phyloP scores from a whole-genome alignment of 2,113 vertebrate genomes.

The Andinoacara biseriatus region DNA sequence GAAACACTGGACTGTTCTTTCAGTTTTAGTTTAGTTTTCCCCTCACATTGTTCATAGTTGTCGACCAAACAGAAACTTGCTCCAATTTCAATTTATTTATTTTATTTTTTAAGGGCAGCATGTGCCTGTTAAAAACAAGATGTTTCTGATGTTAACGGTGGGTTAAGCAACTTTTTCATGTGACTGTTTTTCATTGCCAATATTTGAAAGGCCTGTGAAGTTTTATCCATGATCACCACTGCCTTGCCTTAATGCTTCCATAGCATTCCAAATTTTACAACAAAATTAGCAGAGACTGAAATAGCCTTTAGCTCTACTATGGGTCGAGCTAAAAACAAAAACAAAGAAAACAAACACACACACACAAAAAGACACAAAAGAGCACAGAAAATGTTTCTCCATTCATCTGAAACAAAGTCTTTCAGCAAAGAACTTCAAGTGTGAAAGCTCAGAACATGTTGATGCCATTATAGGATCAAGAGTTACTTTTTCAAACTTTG shows the following conservation, averaged over 20 bases:
- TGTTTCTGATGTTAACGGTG: background rate
- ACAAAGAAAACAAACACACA: no score
- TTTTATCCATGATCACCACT: fast-evolving
- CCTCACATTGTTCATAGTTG: background rate
- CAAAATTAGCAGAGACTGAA: background rate
- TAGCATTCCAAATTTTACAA: background rate
- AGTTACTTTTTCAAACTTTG: no score
- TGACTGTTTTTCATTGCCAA: background rate
- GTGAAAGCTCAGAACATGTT: no score
- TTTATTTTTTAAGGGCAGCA: no score
- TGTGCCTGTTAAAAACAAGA: no score
- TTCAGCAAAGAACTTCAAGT: no score
- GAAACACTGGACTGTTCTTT: background rate
- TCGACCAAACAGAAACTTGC: background rate
- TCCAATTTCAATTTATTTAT: no score
- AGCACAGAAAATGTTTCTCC: background rate
- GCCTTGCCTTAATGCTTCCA: background rate
- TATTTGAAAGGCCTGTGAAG: background rate
- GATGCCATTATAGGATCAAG: no score
- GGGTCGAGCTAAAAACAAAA: background rate
- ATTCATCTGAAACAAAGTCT: background rate
- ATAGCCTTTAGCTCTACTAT: background rate
- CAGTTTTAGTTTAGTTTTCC: background rate
- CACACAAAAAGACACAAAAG: background rate
- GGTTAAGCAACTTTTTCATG: background rate